A percentile compares a stretch with the other conserved stretches of the same genome.
Conservation (phyloP, 2,113 vertebrate species). For the Lepus timidus region DNA sequence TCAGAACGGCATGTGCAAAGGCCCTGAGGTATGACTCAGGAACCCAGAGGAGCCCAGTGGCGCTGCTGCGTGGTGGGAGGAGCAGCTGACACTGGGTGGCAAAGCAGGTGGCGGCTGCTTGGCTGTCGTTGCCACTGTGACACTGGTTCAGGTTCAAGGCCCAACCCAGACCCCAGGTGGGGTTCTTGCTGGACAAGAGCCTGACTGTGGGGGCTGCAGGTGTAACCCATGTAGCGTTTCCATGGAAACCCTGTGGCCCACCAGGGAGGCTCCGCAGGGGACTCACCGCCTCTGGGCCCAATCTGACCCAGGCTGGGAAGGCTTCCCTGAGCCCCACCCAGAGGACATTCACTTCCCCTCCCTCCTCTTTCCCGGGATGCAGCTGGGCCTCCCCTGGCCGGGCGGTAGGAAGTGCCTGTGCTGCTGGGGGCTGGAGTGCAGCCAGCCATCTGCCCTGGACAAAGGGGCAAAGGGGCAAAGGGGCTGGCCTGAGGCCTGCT, state of each 20-base stretch:
- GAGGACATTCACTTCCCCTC: not conserved
- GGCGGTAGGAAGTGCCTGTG: not conserved
- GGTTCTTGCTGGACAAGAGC: not conserved
- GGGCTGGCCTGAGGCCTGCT: not conserved
- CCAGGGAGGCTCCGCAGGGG: not conserved
- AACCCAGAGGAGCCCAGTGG: not conserved
- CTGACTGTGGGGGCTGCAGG: not conserved
- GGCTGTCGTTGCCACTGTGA: rapidly evolving
- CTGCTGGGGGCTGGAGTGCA: rapidly evolving
- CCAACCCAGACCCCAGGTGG: not conserved
- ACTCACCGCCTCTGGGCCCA: not conserved
- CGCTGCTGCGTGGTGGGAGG: rapidly evolving
- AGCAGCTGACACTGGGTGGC: rapidly evolving
- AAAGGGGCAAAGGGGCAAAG: conserved; percentile 22
- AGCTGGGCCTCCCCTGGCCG: conserved; percentile 21
- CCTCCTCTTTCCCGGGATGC: conserved; percentile 56
- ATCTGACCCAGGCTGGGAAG: not conserved
- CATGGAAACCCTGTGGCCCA: not conserved
- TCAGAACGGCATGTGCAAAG: not conserved
- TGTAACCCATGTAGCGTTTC: not conserved
- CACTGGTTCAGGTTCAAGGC: not conserved
- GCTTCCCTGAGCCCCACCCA: not conserved
- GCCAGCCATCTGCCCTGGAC: not conserved
- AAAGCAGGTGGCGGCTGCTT: rapidly evolving
- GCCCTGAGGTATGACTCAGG: not conserved